Conservation (phyloP, 2,888 invertebrate genomes). For the Drosophila austrosaltans region DNA sequence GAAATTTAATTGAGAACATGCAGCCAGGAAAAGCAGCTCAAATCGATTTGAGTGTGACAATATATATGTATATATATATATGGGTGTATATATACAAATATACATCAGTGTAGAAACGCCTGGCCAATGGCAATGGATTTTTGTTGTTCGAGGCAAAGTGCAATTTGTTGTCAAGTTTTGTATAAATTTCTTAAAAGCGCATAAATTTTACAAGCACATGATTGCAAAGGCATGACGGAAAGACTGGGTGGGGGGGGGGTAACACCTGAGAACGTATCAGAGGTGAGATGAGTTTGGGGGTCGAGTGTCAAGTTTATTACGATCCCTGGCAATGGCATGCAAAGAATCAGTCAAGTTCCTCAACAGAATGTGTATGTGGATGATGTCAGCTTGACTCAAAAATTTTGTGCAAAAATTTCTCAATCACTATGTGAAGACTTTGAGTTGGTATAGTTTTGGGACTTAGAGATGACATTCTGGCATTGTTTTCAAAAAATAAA, state of each 20-base stretch:
- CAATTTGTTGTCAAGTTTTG: constrained; percentile 73
- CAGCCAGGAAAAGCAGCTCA: not conserved
- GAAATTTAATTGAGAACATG: constrained; percentile 55
- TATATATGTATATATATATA: not conserved
- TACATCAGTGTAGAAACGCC: not conserved
- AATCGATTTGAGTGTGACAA: constrained; percentile 8
- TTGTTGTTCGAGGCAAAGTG: constrained; percentile 61
- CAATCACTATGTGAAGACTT: constrained; percentile 53
- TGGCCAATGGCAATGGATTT: constrained; percentile 32
- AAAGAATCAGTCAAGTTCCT: constrained; percentile 44
- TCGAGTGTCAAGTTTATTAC: constrained; percentile 56
- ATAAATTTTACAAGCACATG: constrained; percentile 54
- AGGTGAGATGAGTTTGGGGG: not conserved
- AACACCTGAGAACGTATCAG: too few relatives aligned
- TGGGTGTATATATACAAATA: not conserved
- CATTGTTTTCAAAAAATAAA: too few relatives aligned
- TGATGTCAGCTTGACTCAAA: constrained; percentile 47
- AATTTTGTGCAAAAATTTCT: constrained; percentile 73
- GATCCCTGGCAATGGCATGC: constrained; percentile 26
- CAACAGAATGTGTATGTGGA: not conserved
- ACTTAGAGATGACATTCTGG: not conserved
- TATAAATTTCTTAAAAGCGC: constrained; percentile 66
- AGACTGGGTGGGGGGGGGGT: not conserved
- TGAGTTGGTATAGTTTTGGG: constrained; percentile 28
- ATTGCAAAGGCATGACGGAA: not conserved